Base-by-base conservation (phyloP, 2,113 vertebrate species). In the Rhombomys opimus region DNA sequence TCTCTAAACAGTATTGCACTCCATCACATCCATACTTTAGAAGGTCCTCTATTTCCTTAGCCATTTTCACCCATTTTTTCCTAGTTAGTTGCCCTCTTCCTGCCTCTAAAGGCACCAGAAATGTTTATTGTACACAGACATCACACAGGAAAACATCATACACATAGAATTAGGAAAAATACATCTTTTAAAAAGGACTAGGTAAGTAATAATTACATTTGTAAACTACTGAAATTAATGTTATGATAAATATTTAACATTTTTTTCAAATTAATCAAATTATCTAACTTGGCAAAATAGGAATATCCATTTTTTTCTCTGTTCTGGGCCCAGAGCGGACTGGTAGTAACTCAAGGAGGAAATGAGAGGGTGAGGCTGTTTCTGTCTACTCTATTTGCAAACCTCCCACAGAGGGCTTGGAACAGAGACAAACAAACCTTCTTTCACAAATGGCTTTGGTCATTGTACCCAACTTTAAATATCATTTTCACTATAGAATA, bases 301-400 rank as follows among this genome's bases (percentile, higher is more conserved):
- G 1, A 89, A 52, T 75, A 97, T 23, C 18, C 22, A 61, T 4
- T 85, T 97, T 82, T 94, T 95, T 54, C 87, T 80, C 59, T 94
- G 93, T 89, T 81, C 77, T 90, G 20, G 10, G 77, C 35, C 63
- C 80, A 70, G 7, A 67, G 25, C 50, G 81, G 52, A 50, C 68
- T 96, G 90, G 78, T 96, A 97, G 54, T 95, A 93, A 90, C 46
- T 67, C 57, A 96, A 80, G 52, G 63, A 27, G 20, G 75, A 90
- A 96, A 96, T 72, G 52, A 89, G 61, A 84, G 94, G 86, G 86
- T 81, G 13, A 76, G 35, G 15, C 25, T 89, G 70, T 90, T 82
- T 75, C 54, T 93, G 87, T 75, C 77, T 81, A 35, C 9, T 80
- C 7, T 68, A 30, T 87, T 94, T 81, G 59, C 65, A 75, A 91